Evolutionary conservation across 2,888 invertebrate genomes (phyloP).

Genomic region (Mimachlamys varia): DNA sequence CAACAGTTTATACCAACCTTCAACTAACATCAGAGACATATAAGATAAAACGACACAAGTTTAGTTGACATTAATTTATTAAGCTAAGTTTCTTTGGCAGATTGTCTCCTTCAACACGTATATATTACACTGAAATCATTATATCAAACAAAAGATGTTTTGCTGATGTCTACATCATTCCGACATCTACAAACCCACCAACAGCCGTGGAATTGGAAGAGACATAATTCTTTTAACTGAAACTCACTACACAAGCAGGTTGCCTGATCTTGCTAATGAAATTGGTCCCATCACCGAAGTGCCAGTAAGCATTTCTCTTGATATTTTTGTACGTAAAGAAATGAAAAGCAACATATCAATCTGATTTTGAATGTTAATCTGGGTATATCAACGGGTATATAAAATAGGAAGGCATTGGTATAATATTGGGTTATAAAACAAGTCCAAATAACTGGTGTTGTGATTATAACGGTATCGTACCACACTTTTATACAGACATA

Average conservation of each 20-base stretch:
- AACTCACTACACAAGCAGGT: background rate
- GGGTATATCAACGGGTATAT: background rate
- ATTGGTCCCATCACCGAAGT: background rate
- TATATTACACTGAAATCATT: background rate
- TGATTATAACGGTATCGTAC: too few species aligned
- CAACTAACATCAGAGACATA: too few species aligned
- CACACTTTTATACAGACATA: too few species aligned
- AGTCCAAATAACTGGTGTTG: background rate
- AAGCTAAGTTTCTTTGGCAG: slow-evolving; percentile 10
- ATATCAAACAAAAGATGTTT: background rate
- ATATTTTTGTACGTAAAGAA: background rate
- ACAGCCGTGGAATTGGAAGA: background rate
- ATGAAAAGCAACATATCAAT: background rate
- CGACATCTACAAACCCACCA: background rate
- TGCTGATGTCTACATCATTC: background rate
- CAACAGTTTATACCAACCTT: too few species aligned
- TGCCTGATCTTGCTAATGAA: background rate
- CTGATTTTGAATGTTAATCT: background rate
- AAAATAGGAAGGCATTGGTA: background rate
- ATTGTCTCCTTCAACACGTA: background rate
- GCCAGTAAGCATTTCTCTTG: background rate
- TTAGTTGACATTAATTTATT: background rate
- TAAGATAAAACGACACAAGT: background rate
- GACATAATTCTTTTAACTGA: too few species aligned
- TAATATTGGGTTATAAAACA: background rate